These are phyloP conservation scores for Heliconius aoede DNA, from an alignment of 2,888 invertebrate species.

Conservation along the genomic window DNA sequence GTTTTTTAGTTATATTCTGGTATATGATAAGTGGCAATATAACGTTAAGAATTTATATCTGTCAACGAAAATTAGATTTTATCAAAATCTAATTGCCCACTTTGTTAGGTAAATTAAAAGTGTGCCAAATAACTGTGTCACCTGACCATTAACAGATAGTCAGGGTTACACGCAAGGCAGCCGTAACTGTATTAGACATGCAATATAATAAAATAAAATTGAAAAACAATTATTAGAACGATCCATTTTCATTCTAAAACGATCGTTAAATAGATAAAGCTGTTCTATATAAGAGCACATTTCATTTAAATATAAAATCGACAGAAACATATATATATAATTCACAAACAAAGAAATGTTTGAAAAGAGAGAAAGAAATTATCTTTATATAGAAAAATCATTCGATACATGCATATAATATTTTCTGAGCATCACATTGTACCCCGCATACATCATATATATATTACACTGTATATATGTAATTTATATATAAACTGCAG, in stretches of 20 bases:
- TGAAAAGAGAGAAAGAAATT: too few relatives aligned
- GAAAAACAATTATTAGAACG: conserved; percentile 40
- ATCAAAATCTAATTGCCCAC: conserved; percentile 16
- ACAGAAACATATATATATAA: too few relatives aligned
- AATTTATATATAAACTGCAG: too few relatives aligned
- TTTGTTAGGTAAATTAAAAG: conserved; percentile 45
- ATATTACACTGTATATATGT: too few relatives aligned
- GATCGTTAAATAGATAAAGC: background rate
- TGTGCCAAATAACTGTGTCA: conserved; percentile 65
- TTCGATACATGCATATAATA: too few relatives aligned
- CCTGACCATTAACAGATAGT: conserved; percentile 63
- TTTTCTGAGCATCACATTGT: too few relatives aligned
- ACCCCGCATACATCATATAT: too few relatives aligned
- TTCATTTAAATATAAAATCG: background rate
- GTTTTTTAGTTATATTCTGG: conserved; percentile 40
- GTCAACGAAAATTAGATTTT: background rate
- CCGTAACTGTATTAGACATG: conserved; percentile 54
- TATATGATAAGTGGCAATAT: conserved; percentile 21
- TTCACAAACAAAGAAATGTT: too few relatives aligned
- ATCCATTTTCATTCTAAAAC: conserved; percentile 15
- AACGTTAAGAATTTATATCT: conserved; percentile 11
- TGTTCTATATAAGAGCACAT: background rate
- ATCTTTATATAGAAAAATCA: too few relatives aligned
- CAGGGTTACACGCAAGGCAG: conserved; percentile 60
- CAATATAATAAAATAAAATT: conserved; percentile 43